phyloP scores from a whole-genome alignment of 2,888 invertebrate genomes.

The Diploptera punctata region DNA sequence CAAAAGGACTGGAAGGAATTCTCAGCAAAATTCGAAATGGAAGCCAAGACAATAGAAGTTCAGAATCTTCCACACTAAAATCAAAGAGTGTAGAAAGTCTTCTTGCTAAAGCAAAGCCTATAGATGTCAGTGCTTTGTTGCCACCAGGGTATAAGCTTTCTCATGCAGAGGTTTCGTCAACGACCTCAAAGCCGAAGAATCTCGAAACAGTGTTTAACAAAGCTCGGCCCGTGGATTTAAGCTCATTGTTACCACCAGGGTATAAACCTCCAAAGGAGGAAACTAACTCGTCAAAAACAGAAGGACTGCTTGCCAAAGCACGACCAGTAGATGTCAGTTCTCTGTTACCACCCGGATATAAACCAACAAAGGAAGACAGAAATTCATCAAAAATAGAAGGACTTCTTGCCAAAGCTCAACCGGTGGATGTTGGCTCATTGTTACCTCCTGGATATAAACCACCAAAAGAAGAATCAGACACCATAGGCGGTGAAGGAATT shows the following conservation, averaged over 20 bases:
- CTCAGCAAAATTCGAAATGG: conserved; percentile 42
- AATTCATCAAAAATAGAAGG: conserved; percentile 45
- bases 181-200: neutral
- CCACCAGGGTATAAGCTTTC: conserved; percentile 67
- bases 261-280: conserved; percentile 60
- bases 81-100: conserved; percentile 47
- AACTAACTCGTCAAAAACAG: conserved; percentile 40
- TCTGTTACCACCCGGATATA: conserved; percentile 69
- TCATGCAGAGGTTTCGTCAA: conserved; percentile 26
- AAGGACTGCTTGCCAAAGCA: conserved; percentile 51
- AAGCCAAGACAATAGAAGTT: conserved; percentile 55
- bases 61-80: conserved; percentile 47
- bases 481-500: too few relatives aligned
- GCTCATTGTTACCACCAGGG: conserved; percentile 71
- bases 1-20: conserved; percentile 23
- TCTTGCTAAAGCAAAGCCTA: conserved; percentile 51
- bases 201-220: conserved; percentile 36
- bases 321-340: conserved; percentile 60
- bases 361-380: conserved; percentile 50
- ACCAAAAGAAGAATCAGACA: conserved; percentile 12
- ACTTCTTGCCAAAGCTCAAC: conserved; percentile 52
- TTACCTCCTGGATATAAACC: conserved; percentile 67
- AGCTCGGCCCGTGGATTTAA: conserved; percentile 52
- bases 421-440: conserved; percentile 62
- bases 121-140: conserved; percentile 64